phyloP scores from a whole-genome alignment of 1,140 invertebrate species.

The Gryon sp. region DNA sequence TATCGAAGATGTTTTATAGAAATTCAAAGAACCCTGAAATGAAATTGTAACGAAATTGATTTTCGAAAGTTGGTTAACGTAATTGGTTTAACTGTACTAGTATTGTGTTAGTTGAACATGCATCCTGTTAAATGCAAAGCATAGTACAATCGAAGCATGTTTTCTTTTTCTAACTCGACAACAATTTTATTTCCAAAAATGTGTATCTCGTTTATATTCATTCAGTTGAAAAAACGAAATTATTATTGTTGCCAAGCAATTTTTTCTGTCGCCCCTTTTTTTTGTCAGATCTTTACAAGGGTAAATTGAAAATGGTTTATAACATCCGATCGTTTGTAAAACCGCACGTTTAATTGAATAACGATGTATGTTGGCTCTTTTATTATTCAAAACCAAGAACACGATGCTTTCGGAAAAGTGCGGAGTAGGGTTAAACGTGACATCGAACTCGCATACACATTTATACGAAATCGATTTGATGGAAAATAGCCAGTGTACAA shows the following conservation, averaged over 20 bases:
- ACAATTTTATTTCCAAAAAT: too few relatives aligned
- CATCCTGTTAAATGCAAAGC: background rate
- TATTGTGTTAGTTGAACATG: background rate
- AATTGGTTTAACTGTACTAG: slow-evolving; percentile 4
- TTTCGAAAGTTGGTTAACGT: slow-evolving; percentile 9
- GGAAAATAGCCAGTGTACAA: slow-evolving; percentile 35
- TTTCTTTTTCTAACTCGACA: too few relatives aligned
- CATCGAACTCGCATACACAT: slow-evolving; percentile 38
- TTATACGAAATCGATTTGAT: slow-evolving; percentile 46
- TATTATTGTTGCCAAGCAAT: too few relatives aligned
- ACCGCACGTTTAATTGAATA: slow-evolving; percentile 51
- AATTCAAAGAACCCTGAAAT: slow-evolving; percentile 7
- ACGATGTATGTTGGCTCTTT: slow-evolving; percentile 29
- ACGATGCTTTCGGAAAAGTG: slow-evolving; percentile 39
- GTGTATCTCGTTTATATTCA: too few relatives aligned
- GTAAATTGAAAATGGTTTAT: background rate
- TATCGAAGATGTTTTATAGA: background rate
- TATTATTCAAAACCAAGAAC: slow-evolving; percentile 53
- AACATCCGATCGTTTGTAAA: background rate
- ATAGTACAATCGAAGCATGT: too few relatives aligned
- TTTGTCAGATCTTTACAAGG: background rate
- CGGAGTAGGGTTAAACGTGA: slow-evolving; percentile 32
- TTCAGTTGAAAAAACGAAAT: too few relatives aligned
- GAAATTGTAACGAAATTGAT: slow-evolving; percentile 9
- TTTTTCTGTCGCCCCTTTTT: too few relatives aligned